Base-by-base conservation (phyloP, 2,113 vertebrate species). In the Microcebus ravelobensis region DNA sequence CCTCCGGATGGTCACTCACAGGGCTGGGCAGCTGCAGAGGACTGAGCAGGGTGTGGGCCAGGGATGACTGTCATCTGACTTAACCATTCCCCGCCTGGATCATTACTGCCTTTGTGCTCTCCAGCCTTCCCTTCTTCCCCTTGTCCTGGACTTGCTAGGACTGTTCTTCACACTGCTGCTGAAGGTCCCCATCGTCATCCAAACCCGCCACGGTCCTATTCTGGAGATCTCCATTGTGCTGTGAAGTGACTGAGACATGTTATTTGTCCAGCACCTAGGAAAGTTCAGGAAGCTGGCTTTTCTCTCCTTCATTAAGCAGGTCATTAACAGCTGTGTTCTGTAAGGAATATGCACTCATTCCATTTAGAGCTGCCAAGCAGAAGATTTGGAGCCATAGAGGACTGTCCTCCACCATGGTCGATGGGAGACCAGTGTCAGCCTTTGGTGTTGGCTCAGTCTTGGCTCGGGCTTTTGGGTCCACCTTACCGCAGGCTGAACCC, bases 221-320 rank as follows among this genome's bases (percentile, higher is more conserved):
- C 13, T 45, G 71, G 29, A 74, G 13, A 74, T 71, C 68, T 74
- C 71, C 39, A 14, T 27, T 6, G 0, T 29, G 7, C 39, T 74
- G 25, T 29, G 25, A 45, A 45, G 27, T 1, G 27, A 29, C 10
- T 2, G 1, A 27, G 25, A 45, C 13, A 0, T 8, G 25, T 27
- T 45, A 14, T 45, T 10, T 63, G 39, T 74, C 36, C 13, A 45
- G 71, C 71, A 74, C 71, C 11, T 27, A 0, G 39, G 23, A 7
- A 74, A 74, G 71, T 74, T 74, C 39, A 29, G 39, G 25, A 74
- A 6, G 27, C 20, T 71, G 1, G 7, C 3, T 25, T 74, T 74
- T 29, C 27, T 8, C 0, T 29, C 39, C 68, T 39, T 45, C 27
- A 8, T 45, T 45, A 29, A 42, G 25, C 3, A 45, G 29, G 61